Evolutionary conservation across 1,140 invertebrate genomes (phyloP).

Genomic region (Pseudachorutes palmiensis): DNA sequence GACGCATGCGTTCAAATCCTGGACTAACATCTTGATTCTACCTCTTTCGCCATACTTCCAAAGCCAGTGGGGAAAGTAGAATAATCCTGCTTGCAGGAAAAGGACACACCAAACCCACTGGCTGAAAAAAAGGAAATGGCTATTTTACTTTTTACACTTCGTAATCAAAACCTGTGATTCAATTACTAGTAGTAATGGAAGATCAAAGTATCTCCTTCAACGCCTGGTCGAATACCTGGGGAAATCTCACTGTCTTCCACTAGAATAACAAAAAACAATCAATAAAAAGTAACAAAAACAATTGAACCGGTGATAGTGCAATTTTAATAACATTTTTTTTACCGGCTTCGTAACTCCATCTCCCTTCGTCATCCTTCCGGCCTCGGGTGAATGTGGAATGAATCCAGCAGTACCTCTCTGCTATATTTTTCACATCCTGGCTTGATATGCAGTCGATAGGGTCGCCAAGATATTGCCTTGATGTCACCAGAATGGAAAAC

Average conservation of each 20-base stretch:
- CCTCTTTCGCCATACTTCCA: slow-evolving; percentile 54
- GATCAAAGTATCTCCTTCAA: not conserved
- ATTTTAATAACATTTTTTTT: too few species aligned
- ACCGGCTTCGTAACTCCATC: slow-evolving; percentile 17
- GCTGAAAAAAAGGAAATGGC: too few species aligned
- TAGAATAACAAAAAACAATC: not conserved
- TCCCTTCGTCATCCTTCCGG: slow-evolving; percentile 7
- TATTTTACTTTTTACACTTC: too few species aligned
- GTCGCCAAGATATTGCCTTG: slow-evolving; percentile 64
- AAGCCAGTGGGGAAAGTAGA: slow-evolving; percentile 62
- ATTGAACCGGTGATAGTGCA: too few species aligned
- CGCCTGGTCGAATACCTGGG: slow-evolving; percentile 12
- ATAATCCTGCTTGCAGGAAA: slow-evolving; percentile 50
- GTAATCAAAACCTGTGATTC: too few species aligned
- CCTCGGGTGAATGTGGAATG: slow-evolving; percentile 41
- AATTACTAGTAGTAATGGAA: slow-evolving; percentile 44
- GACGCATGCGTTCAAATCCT: slow-evolving; percentile 1
- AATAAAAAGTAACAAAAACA: not conserved
- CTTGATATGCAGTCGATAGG: slow-evolving; percentile 46
- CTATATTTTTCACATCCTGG: slow-evolving; percentile 35
- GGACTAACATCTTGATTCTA: slow-evolving; percentile 39
- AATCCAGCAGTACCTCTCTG: slow-evolving; percentile 42
- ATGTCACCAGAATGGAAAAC: slow-evolving; percentile 57
- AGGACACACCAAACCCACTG: slow-evolving; percentile 48
- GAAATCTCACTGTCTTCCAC: slow-evolving; percentile 13